Conservation (phyloP, 2,888 invertebrate species). For the Hesperia comma region DNA sequence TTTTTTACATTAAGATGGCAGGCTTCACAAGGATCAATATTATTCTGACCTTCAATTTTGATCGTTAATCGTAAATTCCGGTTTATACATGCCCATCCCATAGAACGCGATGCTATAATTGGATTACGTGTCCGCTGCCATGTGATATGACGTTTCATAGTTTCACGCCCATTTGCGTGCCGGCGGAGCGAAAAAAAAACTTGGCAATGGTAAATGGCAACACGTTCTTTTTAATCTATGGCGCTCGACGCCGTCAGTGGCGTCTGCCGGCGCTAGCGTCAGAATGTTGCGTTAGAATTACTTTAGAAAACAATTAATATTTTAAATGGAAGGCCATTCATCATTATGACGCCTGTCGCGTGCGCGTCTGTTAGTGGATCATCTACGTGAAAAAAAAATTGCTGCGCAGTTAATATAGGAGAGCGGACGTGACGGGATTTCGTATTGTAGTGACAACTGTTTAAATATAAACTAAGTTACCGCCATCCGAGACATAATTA, state of each 20-base stretch:
- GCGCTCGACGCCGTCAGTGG: constrained; percentile 62
- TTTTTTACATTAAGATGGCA: not conserved
- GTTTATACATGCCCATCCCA: constrained; percentile 24
- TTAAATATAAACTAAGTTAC: constrained; percentile 1
- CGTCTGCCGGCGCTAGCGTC: constrained; percentile 47
- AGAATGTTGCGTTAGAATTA: constrained; percentile 37
- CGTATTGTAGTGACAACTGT: not conserved
- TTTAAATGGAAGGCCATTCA: constrained; percentile 38
- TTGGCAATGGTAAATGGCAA: constrained; percentile 63
- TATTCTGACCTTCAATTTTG: constrained; percentile 5
- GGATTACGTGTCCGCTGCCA: constrained; percentile 45
- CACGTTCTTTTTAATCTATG: constrained; percentile 59
- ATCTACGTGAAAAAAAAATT: constrained; percentile 18
- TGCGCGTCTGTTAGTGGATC: constrained; percentile 28
- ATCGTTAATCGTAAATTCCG: constrained; percentile 25
- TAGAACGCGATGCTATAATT: constrained; percentile 23
- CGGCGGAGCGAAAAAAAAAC: constrained; percentile 65
- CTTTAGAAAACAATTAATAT: constrained; percentile 44
- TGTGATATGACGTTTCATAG: constrained; percentile 53
- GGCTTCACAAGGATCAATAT: not conserved
- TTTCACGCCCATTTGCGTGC: constrained; percentile 59
- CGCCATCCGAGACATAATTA: not conserved
- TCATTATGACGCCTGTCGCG: constrained; percentile 36
- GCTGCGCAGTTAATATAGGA: constrained; percentile 15
- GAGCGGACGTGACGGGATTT: constrained; percentile 19